A percentile compares a stretch with the other conserved stretches of the same genome.
Conservation (phyloP, 2,113 vertebrate genomes). For the Ploceus nigricollis region DNA sequence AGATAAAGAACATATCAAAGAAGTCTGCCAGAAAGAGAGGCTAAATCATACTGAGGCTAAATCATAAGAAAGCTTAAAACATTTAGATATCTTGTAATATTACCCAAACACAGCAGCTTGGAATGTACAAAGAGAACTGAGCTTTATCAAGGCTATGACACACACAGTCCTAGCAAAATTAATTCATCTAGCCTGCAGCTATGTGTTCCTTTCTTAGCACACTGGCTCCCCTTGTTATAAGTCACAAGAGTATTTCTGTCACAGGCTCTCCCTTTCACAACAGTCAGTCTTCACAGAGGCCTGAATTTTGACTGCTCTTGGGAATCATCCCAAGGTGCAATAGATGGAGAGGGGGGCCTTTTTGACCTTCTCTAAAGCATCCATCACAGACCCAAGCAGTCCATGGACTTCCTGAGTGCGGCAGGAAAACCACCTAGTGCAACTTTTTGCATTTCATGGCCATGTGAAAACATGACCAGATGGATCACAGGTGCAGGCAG, state of each 20-base stretch:
- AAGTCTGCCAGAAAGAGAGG: background rate
- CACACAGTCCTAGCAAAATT: slow-evolving; percentile 12
- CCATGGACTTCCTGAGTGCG: background rate
- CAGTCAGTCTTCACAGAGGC: background rate
- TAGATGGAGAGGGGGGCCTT: background rate
- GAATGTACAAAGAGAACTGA: slow-evolving; percentile 20
- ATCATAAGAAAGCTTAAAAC: slow-evolving; percentile 27
- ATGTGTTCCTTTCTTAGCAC: slow-evolving; percentile 26
- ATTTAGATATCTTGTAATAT: slow-evolving; percentile 41
- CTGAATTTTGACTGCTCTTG: background rate
- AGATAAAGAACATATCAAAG: slow-evolving; percentile 28
- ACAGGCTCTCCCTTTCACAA: background rate
- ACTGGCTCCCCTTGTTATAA: background rate
- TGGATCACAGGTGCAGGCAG: background rate
- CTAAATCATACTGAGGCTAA: background rate
- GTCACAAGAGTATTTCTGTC: background rate
- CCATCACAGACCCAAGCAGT: background rate
- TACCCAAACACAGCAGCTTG: slow-evolving; percentile 23
- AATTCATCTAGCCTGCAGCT: slow-evolving; percentile 44
- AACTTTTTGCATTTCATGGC: background rate
- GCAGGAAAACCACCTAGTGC: background rate
- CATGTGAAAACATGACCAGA: background rate
- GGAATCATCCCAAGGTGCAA: background rate
- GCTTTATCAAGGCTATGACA: slow-evolving; percentile 55
- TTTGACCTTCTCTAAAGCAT: background rate